Evolutionary conservation across 2,113 vertebrate genomes (phyloP).

Genomic region (Corythoichthys intestinalis): DNA sequence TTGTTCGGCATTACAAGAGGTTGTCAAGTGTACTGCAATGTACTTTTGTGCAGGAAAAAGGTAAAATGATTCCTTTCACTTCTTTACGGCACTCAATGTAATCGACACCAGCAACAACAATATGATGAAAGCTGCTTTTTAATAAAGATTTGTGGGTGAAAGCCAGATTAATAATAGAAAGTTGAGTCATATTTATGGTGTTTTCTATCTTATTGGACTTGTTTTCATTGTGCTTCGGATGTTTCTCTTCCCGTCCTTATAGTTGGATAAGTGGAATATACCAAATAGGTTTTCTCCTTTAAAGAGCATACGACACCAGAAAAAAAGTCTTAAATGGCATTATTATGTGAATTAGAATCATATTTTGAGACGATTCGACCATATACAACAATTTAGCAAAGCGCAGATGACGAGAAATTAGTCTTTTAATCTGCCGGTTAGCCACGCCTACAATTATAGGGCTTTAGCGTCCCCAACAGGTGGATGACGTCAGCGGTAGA

Average conservation of each 20-base stretch:
- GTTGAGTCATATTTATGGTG: slow-evolving; percentile 1
- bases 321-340: too few relatives aligned
- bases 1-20: slow-evolving; percentile 2
- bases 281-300: not conserved
- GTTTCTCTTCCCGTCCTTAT: not conserved
- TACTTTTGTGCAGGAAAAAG: not conserved
- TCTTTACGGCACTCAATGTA: not conserved
- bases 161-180: not conserved
- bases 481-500: too few relatives aligned
- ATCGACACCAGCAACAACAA: not conserved
- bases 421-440: too few relatives aligned
- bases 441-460: too few relatives aligned
- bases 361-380: too few relatives aligned
- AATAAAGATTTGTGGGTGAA: not conserved
- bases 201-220: not conserved
- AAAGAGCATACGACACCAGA: too few relatives aligned
- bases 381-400: too few relatives aligned
- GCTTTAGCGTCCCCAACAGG: too few relatives aligned
- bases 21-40: slow-evolving; percentile 17
- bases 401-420: too few relatives aligned
- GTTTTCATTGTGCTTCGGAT: not conserved
- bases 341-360: too few relatives aligned
- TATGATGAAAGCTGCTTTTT: not conserved
- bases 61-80: not conserved
- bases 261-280: not conserved